Conservation (phyloP, 2,113 vertebrate genomes). For the Verasper variegatus region DNA sequence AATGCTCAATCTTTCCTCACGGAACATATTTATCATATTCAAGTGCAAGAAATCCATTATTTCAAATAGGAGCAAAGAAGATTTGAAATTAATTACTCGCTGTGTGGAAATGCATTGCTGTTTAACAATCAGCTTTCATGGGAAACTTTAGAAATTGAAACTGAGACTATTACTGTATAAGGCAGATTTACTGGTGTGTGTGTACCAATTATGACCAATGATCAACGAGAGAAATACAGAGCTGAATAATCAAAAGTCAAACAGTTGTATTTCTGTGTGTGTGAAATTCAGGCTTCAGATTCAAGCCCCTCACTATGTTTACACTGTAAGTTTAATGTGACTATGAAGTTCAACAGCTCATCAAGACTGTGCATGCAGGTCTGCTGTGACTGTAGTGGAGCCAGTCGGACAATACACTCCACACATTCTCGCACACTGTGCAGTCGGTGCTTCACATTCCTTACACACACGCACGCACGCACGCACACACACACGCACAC, state of each 20-base stretch:
- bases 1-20: constrained; percentile 29
- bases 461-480: constrained; percentile 25
- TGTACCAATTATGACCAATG: constrained; percentile 52
- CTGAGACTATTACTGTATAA: constrained; percentile 47
- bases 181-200: constrained; percentile 51
- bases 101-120: constrained; percentile 30
- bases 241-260: constrained; percentile 41
- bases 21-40: constrained; percentile 57
- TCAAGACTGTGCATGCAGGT: constrained; percentile 34
- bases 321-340: constrained; percentile 46
- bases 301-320: constrained; percentile 39
- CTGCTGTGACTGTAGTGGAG: constrained; percentile 35
- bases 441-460: constrained; percentile 3
- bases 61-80: constrained; percentile 45
- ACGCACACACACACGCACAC: constrained; percentile 28
- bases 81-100: constrained; percentile 56
- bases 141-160: constrained; percentile 53
- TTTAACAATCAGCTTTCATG: constrained; percentile 46
- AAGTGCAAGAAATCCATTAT: constrained; percentile 57
- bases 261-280: constrained; percentile 13
- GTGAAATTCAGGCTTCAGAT: neutral
- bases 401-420: constrained; percentile 24
- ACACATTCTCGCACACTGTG: constrained; percentile 5
- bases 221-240: constrained; percentile 18
- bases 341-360: constrained; percentile 57